These are phyloP conservation scores for Ramphastos sulfuratus DNA, from an alignment of 2,113 vertebrate genomes.

Conservation along the genomic window DNA sequence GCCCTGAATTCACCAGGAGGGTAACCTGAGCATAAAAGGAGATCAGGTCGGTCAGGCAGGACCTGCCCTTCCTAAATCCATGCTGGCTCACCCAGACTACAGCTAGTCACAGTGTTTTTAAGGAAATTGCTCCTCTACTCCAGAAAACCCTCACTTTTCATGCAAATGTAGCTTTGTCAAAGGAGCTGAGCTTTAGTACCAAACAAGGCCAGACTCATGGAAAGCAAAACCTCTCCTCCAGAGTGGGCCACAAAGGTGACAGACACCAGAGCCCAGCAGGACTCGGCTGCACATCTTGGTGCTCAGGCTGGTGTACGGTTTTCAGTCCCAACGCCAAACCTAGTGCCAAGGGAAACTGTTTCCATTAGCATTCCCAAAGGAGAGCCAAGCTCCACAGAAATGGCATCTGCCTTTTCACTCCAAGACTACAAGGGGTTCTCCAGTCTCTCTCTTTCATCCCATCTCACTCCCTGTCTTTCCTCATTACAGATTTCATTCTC, in stretches of 20 bases:
- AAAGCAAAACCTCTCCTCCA: background rate
- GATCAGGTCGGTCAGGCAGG: too few relatives aligned
- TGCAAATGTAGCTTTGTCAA: accelerated
- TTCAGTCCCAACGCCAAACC: background rate
- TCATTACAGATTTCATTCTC: background rate
- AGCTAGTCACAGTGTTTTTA: background rate
- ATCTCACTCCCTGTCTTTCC: background rate
- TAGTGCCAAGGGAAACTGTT: accelerated
- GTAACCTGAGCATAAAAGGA: too few relatives aligned
- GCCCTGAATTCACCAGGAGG: too few relatives aligned
- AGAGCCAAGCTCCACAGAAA: accelerated
- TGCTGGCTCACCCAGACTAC: background rate
- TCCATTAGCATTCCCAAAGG: background rate
- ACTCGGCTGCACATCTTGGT: background rate
- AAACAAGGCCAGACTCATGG: background rate
- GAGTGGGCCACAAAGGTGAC: background rate
- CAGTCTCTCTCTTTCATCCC: background rate
- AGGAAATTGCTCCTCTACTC: background rate
- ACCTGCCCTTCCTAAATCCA: too few relatives aligned
- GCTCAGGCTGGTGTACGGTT: background rate
- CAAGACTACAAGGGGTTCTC: background rate
- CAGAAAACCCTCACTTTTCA: background rate
- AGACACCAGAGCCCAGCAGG: background rate
- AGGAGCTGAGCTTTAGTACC: background rate
- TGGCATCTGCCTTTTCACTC: background rate